phyloP scores from a whole-genome alignment of 2,113 vertebrate genomes.

The Poeciliopsis retropinna region DNA sequence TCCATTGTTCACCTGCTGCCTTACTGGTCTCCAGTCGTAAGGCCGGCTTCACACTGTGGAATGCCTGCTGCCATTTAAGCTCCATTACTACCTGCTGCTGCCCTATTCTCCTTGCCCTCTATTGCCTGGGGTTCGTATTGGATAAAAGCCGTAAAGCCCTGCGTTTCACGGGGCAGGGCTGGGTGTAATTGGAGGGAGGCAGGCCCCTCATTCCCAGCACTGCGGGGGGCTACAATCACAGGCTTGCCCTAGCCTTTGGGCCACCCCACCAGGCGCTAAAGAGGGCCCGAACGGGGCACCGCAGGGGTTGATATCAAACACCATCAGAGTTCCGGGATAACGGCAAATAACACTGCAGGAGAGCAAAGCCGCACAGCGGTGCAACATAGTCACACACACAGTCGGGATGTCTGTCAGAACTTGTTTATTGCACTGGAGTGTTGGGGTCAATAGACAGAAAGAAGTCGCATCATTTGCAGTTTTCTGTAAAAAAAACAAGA shows the following conservation, averaged over 20 bases:
- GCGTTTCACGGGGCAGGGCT: conserved; percentile 74
- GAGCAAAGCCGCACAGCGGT: conserved; percentile 49
- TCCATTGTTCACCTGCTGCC: conserved; percentile 63
- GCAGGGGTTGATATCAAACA: conserved; percentile 79
- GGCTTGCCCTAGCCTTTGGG: conserved; percentile 84
- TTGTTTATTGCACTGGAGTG: conserved; percentile 51
- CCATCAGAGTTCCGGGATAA: conserved; percentile 57
- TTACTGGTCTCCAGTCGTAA: conserved; percentile 48
- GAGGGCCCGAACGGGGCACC: conserved; percentile 76
- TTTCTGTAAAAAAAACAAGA: not conserved
- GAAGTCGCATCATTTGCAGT: not conserved
- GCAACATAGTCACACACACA: conserved; percentile 26
- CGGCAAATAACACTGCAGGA: conserved; percentile 63
- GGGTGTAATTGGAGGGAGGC: conserved; percentile 80
- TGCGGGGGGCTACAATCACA: conserved; percentile 82
- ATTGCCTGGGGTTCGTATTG: conserved; percentile 85
- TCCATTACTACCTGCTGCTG: conserved; percentile 85
- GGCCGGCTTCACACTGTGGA: conserved; percentile 74
- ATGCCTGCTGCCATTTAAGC: conserved; percentile 83
- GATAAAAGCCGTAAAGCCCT: conserved; percentile 82
- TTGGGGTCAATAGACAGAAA: not conserved
- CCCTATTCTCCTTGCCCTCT: conserved; percentile 80
- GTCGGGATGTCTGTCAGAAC: conserved; percentile 48
- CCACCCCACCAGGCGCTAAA: conserved; percentile 73
- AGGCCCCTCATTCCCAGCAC: conserved; percentile 80